Conservation (phyloP, 2,888 invertebrate species). For the Eretmocerus hayati region DNA sequence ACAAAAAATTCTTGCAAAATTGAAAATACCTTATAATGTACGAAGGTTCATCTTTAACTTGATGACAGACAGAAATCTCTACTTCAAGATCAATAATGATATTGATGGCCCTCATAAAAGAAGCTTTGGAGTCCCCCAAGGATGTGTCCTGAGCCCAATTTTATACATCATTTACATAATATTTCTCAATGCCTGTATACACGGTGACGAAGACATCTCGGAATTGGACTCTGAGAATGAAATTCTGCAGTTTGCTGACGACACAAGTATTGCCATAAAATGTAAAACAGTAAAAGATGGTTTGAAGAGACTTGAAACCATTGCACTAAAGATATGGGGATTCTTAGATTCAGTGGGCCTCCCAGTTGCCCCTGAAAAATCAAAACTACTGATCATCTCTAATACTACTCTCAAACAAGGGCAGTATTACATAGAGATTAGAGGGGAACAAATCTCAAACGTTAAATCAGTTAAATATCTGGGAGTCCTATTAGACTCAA, state of each 20-base stretch:
- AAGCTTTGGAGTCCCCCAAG: constrained; percentile 5
- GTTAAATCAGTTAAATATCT: neutral
- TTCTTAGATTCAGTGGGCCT: neutral
- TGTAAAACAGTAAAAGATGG: neutral
- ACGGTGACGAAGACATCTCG: no score
- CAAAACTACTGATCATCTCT: neutral
- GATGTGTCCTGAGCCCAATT: constrained; percentile 4
- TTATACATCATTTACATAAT: neutral
- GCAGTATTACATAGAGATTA: neutral
- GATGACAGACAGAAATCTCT: neutral
- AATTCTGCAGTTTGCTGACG: constrained; percentile 9
- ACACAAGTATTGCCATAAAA: neutral
- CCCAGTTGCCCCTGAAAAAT: neutral
- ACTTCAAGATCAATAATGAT: constrained; percentile 1
- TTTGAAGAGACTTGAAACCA: neutral
- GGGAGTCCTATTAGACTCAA: neutral
- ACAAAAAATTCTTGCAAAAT: neutral
- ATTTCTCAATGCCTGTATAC: no score
- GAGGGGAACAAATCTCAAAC: neutral
- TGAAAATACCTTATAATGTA: constrained; percentile 3
- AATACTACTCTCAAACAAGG: neutral
- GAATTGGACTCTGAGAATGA: no score
- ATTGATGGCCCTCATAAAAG: constrained; percentile 1
- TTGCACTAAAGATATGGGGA: neutral
- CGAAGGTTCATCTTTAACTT: constrained; percentile 6